Evolutionary conservation across 2,113 vertebrate species (phyloP).

Genomic region (Cyphomyrus discorhynchus): DNA sequence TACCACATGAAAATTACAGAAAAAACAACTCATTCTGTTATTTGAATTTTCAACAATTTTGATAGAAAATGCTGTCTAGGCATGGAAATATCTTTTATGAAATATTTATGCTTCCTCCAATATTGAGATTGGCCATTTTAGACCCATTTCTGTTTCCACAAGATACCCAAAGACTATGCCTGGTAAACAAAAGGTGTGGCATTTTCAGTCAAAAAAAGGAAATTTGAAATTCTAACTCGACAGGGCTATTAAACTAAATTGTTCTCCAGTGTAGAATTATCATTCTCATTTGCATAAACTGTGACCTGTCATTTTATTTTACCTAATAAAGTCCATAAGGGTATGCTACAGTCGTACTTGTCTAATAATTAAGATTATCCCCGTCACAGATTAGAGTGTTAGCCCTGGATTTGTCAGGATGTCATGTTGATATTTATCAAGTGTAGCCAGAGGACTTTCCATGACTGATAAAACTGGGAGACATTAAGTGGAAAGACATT

Average conservation of each 20-base stretch:
- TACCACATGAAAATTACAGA: neutral
- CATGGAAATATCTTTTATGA: neutral
- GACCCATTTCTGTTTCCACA: neutral
- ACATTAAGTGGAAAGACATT: conserved; percentile 21
- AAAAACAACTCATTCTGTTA: neutral
- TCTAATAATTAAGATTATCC: neutral
- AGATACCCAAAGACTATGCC: neutral
- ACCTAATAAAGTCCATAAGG: neutral
- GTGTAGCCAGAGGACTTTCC: conserved; percentile 26
- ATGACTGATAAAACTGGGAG: conserved; percentile 27
- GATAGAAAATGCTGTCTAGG: neutral
- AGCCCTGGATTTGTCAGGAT: conserved; percentile 22
- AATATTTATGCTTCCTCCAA: neutral
- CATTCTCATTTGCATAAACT: neutral
- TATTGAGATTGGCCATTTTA: neutral
- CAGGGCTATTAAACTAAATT: neutral
- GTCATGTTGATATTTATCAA: conserved; percentile 31
- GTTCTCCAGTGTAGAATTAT: neutral
- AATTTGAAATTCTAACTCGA: neutral
- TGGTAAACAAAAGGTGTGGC: neutral
- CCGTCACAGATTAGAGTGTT: neutral
- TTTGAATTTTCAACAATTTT: neutral
- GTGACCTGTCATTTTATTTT: neutral
- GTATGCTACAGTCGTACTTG: neutral
- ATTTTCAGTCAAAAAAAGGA: neutral